Conservation (phyloP, 37 sponge, comb jelly and placozoan genomes). For the Spongilla lacustris region DNA sequence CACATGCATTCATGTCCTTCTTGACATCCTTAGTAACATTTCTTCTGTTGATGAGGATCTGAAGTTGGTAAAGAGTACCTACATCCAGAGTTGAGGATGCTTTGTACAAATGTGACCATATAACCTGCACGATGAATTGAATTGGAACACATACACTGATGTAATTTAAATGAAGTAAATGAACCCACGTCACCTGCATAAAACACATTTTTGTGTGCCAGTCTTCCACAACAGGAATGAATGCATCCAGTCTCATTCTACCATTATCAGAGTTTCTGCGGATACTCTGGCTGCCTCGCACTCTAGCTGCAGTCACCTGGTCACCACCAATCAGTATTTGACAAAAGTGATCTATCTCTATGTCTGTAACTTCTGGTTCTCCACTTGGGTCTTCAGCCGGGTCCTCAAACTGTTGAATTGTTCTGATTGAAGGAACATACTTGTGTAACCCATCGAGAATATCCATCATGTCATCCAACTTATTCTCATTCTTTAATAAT, state of each 20-base stretch:
- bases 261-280: conserved; percentile 3
- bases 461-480: not conserved
- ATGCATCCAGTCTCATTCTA: not conserved
- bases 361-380: not conserved
- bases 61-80: conserved; percentile 13
- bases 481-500: not conserved
- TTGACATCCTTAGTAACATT: not conserved
- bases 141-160: too few species aligned
- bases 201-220: conserved; percentile 11
- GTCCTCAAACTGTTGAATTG: not conserved
- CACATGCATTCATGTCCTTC: conserved; percentile 20
- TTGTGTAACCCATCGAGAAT: not conserved
- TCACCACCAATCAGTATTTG: conserved; percentile 2
- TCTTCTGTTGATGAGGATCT: conserved; percentile 11
- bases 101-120: too few species aligned
- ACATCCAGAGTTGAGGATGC: not conserved
- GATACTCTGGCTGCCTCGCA: conserved; percentile 3
- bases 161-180: too few species aligned
- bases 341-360: not conserved
- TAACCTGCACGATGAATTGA: too few species aligned
- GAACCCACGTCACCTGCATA: not conserved
- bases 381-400: not conserved
- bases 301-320: conserved; percentile 5
- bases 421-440: conserved; percentile 6
- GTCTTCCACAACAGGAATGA: not conserved